Percentiles rank a stretch among this genome's conserved stretches.
Conservation (phyloP, 2,113 vertebrate species). For the Hipposideros armiger region DNA sequence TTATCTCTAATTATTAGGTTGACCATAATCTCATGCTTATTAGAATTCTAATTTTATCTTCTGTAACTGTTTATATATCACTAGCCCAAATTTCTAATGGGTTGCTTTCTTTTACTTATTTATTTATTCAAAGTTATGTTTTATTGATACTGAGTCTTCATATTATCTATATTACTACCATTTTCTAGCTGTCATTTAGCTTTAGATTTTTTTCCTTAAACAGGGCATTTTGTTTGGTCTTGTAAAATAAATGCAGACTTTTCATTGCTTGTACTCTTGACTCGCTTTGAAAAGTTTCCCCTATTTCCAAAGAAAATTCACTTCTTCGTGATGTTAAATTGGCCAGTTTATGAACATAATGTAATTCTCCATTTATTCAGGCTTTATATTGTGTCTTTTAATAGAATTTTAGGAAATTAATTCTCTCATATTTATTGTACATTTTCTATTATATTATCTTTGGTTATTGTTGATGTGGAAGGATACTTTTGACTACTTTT, state of each 20-base stretch:
- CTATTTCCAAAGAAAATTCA: background rate
- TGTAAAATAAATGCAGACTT: conserved; percentile 16
- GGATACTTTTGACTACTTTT: background rate
- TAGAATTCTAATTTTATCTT: background rate
- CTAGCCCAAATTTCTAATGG: background rate
- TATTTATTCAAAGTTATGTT: background rate
- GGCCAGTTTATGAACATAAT: background rate
- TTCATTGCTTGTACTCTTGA: background rate
- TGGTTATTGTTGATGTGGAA: background rate
- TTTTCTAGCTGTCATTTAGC: background rate
- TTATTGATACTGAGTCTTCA: background rate
- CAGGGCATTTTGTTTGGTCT: background rate
- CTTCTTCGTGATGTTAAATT: background rate
- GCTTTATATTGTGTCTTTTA: background rate
- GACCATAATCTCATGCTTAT: background rate
- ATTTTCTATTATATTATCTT: background rate
- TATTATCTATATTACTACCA: background rate
- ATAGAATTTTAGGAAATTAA: background rate
- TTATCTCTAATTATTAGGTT: background rate
- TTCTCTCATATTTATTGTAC: background rate
- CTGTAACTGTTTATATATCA: background rate
- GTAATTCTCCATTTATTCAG: background rate
- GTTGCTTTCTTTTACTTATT: background rate
- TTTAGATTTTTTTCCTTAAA: conserved; percentile 5
- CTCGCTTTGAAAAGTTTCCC: background rate